Percentiles rank a stretch among this genome's conserved stretches.
These are phyloP conservation scores for Cheilosia grossa DNA, from an alignment of 2,888 invertebrate species.

Conservation along the genomic window DNA sequence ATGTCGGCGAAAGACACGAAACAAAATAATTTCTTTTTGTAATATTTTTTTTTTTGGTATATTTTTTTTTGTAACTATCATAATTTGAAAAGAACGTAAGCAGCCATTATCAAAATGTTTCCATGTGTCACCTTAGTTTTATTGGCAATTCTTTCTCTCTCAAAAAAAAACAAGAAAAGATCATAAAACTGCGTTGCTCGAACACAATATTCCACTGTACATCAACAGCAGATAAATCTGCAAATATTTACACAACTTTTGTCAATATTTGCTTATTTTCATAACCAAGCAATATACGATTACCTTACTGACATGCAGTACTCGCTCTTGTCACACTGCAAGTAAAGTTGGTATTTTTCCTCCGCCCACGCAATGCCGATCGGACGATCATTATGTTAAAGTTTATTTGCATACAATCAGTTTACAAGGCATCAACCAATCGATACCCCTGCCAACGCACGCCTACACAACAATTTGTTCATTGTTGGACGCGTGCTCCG, in stretches of 20 bases:
- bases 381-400: constrained; percentile 21
- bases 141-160: not conserved
- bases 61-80: not conserved
- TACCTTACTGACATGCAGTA: constrained; percentile 27
- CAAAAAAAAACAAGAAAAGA: not conserved
- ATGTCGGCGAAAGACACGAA: too few relatives aligned
- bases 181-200: not conserved
- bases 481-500: constrained; percentile 39
- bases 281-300: not conserved
- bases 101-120: constrained; percentile 22
- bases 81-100: not conserved
- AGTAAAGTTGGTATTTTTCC: constrained; percentile 4
- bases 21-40: too few relatives aligned
- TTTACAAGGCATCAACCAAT: constrained; percentile 37
- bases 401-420: constrained; percentile 54
- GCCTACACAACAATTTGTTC: constrained; percentile 34
- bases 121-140: constrained; percentile 23
- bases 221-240: constrained; percentile 47
- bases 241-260: constrained; percentile 41
- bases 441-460: constrained; percentile 15
- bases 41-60: not conserved
- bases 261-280: constrained; percentile 36
- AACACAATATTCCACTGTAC: constrained; percentile 13
- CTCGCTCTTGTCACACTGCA: constrained; percentile 40
- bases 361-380: constrained; percentile 63